phyloP scores from a whole-genome alignment of 2,888 invertebrate genomes.

The Seladonia tumulorum region DNA sequence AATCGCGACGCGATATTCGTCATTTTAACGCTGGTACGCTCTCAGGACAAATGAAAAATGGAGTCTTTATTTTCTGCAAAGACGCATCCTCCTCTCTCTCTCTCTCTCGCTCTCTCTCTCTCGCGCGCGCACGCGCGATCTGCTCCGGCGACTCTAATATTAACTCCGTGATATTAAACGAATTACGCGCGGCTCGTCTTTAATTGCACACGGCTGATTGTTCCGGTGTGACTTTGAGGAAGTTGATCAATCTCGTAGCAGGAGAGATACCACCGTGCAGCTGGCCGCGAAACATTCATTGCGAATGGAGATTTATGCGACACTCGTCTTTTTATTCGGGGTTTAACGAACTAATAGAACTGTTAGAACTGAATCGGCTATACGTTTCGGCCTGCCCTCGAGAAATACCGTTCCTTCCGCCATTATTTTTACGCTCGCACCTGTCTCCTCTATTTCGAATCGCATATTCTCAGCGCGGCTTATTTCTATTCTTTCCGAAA shows the following conservation, averaged over 20 bases:
- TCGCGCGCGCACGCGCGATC: not conserved
- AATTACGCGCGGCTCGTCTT: not conserved
- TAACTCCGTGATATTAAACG: not conserved
- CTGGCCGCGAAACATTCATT: not conserved
- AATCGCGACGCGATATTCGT: too few relatives aligned
- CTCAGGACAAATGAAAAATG: conserved; percentile 33
- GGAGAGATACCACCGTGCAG: not conserved
- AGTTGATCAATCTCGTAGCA: conserved; percentile 7
- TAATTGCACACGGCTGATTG: conserved; percentile 27
- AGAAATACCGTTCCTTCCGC: not conserved
- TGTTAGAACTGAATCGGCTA: not conserved
- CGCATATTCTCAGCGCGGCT: not conserved
- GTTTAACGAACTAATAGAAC: conserved; percentile 19
- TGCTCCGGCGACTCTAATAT: not conserved
- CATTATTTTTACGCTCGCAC: not conserved
- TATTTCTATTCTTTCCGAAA: not conserved
- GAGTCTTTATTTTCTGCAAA: conserved; percentile 21
- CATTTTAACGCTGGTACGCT: too few relatives aligned
- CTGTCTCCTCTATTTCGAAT: not conserved
- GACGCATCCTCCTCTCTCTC: not conserved
- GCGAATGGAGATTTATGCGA: conserved; percentile 1
- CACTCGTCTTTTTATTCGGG: not conserved
- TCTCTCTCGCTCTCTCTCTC: too few relatives aligned
- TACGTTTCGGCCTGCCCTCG: not conserved
- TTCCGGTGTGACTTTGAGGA: conserved; percentile 9